Conservation (phyloP, 2,888 invertebrate genomes). For the Oscheius sp. region DNA sequence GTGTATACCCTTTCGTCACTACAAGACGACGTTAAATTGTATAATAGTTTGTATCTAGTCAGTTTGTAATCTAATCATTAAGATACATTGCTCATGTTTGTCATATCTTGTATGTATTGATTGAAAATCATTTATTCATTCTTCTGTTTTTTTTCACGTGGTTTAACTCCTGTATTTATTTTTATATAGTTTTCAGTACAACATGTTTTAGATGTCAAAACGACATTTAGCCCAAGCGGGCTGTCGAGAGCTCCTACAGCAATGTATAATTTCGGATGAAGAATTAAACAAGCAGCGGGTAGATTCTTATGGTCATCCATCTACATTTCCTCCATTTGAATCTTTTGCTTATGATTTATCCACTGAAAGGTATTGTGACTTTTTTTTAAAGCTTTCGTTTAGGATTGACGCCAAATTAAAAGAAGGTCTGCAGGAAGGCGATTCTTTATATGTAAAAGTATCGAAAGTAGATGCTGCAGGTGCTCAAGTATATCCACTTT, state of each 20-base stretch:
- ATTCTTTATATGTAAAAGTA: constrained; percentile 15
- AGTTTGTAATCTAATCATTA: neutral
- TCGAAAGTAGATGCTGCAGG: constrained; percentile 14
- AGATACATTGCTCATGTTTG: neutral
- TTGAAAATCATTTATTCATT: neutral
- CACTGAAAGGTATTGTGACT: neutral
- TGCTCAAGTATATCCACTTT: constrained; percentile 21
- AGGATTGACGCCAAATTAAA: constrained; percentile 17
- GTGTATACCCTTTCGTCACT: constrained; percentile 21
- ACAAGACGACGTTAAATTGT: constrained; percentile 10
- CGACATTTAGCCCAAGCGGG: neutral
- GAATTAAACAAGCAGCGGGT: neutral
- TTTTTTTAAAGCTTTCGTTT: no score
- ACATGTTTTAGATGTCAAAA: neutral
- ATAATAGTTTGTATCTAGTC: neutral
- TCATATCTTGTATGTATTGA: neutral
- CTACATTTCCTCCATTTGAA: constrained; percentile 12
- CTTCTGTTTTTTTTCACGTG: neutral
- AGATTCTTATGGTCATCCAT: neutral
- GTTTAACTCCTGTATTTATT: neutral
- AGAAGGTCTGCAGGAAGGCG: constrained; percentile 13
- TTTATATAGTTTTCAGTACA: neutral
- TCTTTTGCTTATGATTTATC: constrained; percentile 4
- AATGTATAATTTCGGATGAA: no score
- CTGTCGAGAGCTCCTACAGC: neutral